Evolutionary conservation across 2,888 invertebrate species (phyloP).

Genomic region (Ophion obscuratus): DNA sequence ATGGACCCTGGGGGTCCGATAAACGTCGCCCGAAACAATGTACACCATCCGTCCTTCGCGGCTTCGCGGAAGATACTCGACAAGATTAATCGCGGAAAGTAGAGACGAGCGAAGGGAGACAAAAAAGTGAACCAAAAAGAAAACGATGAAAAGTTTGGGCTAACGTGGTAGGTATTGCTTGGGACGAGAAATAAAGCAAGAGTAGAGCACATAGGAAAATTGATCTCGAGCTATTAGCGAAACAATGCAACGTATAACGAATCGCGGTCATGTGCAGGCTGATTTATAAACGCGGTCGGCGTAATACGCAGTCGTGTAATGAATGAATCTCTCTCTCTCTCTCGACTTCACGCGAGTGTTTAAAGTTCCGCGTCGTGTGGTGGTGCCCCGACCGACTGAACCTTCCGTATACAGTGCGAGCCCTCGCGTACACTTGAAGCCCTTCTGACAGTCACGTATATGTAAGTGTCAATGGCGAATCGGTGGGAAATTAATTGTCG

Average conservation of each 20-base stretch:
- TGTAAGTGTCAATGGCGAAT: not conserved
- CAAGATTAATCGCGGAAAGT: constrained; percentile 38
- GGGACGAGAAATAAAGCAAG: constrained; percentile 11
- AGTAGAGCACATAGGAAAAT: constrained; percentile 23
- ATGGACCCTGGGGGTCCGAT: constrained; percentile 52
- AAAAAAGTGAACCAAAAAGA: not conserved
- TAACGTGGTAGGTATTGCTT: not conserved
- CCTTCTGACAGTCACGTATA: not conserved
- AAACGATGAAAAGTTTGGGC: not conserved
- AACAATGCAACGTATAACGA: constrained; percentile 63
- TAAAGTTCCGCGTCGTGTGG: constrained; percentile 7
- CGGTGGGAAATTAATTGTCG: too few species aligned
- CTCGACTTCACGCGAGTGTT: constrained; percentile 17
- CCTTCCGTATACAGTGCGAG: not conserved
- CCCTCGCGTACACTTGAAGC: not conserved
- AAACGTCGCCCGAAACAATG: constrained; percentile 54
- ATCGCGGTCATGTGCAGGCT: constrained; percentile 41
- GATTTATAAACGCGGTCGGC: constrained; percentile 59
- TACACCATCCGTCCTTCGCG: constrained; percentile 28
- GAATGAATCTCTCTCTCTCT: constrained; percentile 60
- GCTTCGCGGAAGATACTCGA: constrained; percentile 15
- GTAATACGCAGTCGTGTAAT: constrained; percentile 41
- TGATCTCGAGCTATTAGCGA: constrained; percentile 56
- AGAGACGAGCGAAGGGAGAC: constrained; percentile 1
- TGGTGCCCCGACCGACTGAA: not conserved